Base-by-base conservation (phyloP, 53 echinoderm and acorn worm genomes). In the Paracentrotus lividus region DNA sequence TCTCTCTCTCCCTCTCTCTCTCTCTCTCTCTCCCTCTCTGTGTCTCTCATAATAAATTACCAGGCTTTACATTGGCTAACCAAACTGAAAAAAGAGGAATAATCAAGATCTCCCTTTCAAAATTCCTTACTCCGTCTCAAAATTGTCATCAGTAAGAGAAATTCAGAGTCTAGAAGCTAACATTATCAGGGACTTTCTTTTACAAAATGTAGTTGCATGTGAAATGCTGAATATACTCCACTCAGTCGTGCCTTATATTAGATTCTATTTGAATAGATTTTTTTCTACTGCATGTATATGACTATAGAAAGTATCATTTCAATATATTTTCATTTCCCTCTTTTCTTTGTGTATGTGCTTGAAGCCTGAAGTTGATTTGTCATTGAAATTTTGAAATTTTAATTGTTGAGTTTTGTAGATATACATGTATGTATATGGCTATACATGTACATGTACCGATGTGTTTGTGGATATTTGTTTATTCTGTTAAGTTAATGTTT, bases 151-250 rank as follows among this genome's bases (percentile, higher is more conserved):
- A 64, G 1, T 0, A 20, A 20, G 36, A 23, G 42, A 76, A 9
- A 13, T 72, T 24, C 38, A 1, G 1, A 72, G 72, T 72, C 72
- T 2, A 16, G 0, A 14, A 72, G 20, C 72, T 36, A 72, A 16
- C 34, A 72, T 45, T 23, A 47, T 72, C 72, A 72, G 72, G 44
- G 47, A 45, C 47, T 81, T 81, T 81, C 81, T 81, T 81, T 81
- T 47, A 8, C n/a, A n/a, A n/a, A n/a, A n/a, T n/a, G n/a, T n/a
- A n/a, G 44, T 81, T 81, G 81, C 81, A 81, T n/a, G 47, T 81
- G 81, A 81, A 81, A 49, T 81, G 72, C 72, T 72, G 72, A 85
- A 85, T 87, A 32, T 87, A 87, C 87, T 87, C 87, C 87, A 87
- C 56, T 87, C 87, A 55, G 87, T 87, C 87, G 87, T 87, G 87